Base-by-base conservation (phyloP, 2,797 vertebrate species). In the Lithobates pipiens region DNA sequence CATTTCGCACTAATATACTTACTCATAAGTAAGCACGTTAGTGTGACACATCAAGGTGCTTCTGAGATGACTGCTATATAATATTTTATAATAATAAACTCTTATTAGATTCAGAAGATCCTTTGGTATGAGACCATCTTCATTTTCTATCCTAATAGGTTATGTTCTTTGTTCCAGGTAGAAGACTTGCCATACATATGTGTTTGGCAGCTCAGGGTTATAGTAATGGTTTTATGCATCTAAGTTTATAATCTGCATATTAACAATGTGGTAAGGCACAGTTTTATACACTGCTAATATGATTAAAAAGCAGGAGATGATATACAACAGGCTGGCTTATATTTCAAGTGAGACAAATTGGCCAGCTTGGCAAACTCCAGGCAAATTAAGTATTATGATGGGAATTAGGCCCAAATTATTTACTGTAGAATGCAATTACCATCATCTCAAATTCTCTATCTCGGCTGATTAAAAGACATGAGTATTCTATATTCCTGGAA, bases 401-500 rank as follows among this genome's bases (percentile, higher is more conserved):
- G 67, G 67, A 50, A 46, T 57, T 80, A 50, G 36, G 69, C 29
- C 44, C 32, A 36, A 54, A 71, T 57, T 71, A 70, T 80, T 70
- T 79, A 79, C 39, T 79, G 61, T 78, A 44, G 76, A 65, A 42
- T 70, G 27, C 32, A 72, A 50, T 71, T 72, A 80, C 29, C 68
- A 80, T 61, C 29, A 80, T 80, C 46, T 44, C 10, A 50, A 29
- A 61, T 34, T 57, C 27, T 79, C 21, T 23, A 77, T 25, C 61
- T 15, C 23, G 36, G 76, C 25, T 69, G 61, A 67, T 67, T 78
- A 78, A 13, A 44, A 44, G 34, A 82, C 15, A 74, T 44, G 23
- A 74, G 70, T 72, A 75, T 76, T 83, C 65, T 75, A 61, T 76
- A 46, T 65, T 83, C 25, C 71, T 15, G 39, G 73, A 67, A n/a